Base-by-base conservation (phyloP, 2,797 vertebrate species). In the Linurgus olivaceus region DNA sequence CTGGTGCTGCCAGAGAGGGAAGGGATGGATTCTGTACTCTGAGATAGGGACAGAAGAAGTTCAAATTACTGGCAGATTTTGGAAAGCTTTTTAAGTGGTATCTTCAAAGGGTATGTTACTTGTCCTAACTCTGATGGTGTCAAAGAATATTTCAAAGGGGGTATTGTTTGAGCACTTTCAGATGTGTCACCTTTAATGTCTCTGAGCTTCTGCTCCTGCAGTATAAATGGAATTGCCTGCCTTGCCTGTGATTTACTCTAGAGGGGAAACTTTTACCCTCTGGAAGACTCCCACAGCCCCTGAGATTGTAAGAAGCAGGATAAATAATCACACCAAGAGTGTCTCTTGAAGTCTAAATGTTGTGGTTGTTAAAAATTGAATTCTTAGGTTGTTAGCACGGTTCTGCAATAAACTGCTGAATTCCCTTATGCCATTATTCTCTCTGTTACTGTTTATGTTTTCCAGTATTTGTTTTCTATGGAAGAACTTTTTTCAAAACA, bases 61-160 rank as follows among this genome's bases (percentile, higher is more conserved):
- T 95, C 70, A 83, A 87, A 93, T 95, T 93, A 91, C 91, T 73
- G 90, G 38, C 87, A 88, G 90, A 78, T 95, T 95, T 93, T 86
- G 70, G 74, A 88, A 88, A 88, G 88, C 76, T 93, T 96, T 96
- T 88, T 45, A 96, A 91, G 79, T 90, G 82, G 24, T 77, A 59
- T 91, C 90, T 95, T 96, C 93, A 95, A 95, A 96, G 82, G 12
- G 7, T 54, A 44, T 65, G 51, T 93, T 95, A 72, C 76, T 94
- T 86, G 47, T 95, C 58, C 90, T 51, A 73, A 83, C 18, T 77
- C 91, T 94, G 76, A 84, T 78, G 73, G 88, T 86, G 79, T 96
- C 66, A 90, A 95, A 96, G 68, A 96, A 88, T 84, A 81, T 94
- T 93, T 95, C 92, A 93, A 91, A 94, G 75, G 28, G 6, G 31